Evolutionary conservation across 1,140 invertebrate species (phyloP).

Genomic region (Whitmania pigra): DNA sequence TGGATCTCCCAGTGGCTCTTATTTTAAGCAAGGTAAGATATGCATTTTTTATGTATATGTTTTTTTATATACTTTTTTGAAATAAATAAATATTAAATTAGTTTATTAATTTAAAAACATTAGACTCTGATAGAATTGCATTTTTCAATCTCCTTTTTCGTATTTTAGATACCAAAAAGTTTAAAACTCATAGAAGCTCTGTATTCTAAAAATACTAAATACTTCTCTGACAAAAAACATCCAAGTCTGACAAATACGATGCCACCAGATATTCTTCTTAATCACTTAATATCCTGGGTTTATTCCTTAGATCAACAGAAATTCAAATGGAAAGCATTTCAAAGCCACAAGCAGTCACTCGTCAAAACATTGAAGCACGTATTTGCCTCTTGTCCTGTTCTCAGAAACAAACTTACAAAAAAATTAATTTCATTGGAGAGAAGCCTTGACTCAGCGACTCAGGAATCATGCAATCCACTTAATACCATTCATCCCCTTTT

Average conservation of each 20-base stretch:
- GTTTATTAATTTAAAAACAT: not conserved
- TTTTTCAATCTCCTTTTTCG: not conserved
- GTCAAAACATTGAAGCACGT: not conserved
- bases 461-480: not conserved
- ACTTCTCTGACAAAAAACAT: not conserved
- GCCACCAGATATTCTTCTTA: conserved; percentile 11
- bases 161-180: conserved; percentile 2
- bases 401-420: not conserved
- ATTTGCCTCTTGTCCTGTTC: not conserved
- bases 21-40: too few relatives aligned
- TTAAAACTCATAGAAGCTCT: conserved; percentile 1
- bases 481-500: not conserved
- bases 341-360: not conserved
- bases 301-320: not conserved
- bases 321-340: not conserved
- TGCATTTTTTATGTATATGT: too few relatives aligned
- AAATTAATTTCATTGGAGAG: conserved; percentile 6
- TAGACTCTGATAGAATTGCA: not conserved
- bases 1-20: too few relatives aligned
- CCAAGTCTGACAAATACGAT: not conserved
- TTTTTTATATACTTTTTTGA: too few relatives aligned
- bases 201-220: conserved; percentile 6
- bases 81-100: too few relatives aligned
- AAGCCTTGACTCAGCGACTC: not conserved
- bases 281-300: not conserved